Evolutionary conservation across 2,113 vertebrate genomes (phyloP), one percentile per base, ranked within the genome.

Genomic region (Tapirus terrestris): DNA sequence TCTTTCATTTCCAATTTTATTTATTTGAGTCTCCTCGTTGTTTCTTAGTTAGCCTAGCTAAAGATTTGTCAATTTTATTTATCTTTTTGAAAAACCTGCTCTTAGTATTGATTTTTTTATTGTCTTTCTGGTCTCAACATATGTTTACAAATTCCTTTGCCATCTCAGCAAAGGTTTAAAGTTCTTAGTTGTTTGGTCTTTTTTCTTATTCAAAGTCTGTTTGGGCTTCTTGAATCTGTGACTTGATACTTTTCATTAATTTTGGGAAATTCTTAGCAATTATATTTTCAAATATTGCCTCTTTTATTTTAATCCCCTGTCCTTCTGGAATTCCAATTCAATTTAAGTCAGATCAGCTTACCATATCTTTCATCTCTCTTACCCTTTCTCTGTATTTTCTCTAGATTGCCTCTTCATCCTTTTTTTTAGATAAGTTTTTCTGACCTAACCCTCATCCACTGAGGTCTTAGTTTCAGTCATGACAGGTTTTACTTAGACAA

Each of bases 251-350:
- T 95, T 94, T 82, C 20, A 88, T 92, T 93, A 79, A 5, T 75
- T 95, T 77, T n/a, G 84, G 81, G 31, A 82, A 90, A 79, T 84
- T 51, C 18, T 80, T 80, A 79, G 33, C 27, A 73, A 45, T 75
- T 95, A 91, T 92, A 39, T 91, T 97, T 95, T 84, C 58, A 83
- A 93, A 91, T 91, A 91, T 56, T 61, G 12, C 75, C 7, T 93
- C 9, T 67, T 76, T 89, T 18, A 68, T 63, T 75, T 89, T 92
- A 87, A 51, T 90, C 31, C 82, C 36, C 9, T 83, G 3, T 83
- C 16, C 11, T 72, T 56, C 53, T 76, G 60, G 20, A 80, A 85
- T 56, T 89, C 39, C 53, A 87, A 43, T 77, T 95, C 39, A 65
- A 2, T 86, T 58, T 94, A 92, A 61, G 8, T 89, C 82, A 85